Percentiles rank a stretch among this genome's conserved stretches.
Conservation (phyloP, 2,888 invertebrate species). For the Pristionchus mayeri region DNA sequence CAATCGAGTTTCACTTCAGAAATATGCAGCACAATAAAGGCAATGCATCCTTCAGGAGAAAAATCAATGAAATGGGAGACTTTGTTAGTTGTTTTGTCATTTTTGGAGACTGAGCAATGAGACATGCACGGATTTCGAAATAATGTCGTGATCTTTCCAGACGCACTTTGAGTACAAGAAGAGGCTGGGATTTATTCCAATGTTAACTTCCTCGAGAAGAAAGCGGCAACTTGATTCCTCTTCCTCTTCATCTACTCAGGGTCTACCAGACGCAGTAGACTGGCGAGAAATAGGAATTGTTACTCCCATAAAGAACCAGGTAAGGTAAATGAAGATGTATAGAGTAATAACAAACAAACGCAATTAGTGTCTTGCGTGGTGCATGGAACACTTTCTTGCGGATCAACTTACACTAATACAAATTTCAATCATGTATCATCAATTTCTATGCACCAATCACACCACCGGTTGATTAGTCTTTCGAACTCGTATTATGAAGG, state of each 20-base stretch:
- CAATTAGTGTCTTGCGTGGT: too few species aligned
- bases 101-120: too few species aligned
- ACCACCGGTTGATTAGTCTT: too few species aligned
- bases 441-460: too few species aligned
- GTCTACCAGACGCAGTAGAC: neutral
- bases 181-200: neutral
- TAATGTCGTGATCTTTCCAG: neutral
- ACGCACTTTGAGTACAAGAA: neutral
- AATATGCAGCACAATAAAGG: slow-evolving; percentile 9
- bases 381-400: too few species aligned
- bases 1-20: neutral
- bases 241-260: neutral
- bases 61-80: neutral
- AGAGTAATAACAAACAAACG: too few species aligned
- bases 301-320: slow-evolving; percentile 11
- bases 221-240: neutral
- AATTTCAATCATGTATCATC: too few species aligned
- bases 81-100: neutral
- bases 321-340: neutral
- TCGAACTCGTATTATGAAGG: too few species aligned
- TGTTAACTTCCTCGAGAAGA: neutral
- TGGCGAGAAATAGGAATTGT: slow-evolving; percentile 10
- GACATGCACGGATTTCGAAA: too few species aligned
- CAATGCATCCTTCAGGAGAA: slow-evolving; percentile 4
- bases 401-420: too few species aligned